Conservation (phyloP, 2,797 vertebrate genomes). For the Heteromormyrus szaboi region DNA sequence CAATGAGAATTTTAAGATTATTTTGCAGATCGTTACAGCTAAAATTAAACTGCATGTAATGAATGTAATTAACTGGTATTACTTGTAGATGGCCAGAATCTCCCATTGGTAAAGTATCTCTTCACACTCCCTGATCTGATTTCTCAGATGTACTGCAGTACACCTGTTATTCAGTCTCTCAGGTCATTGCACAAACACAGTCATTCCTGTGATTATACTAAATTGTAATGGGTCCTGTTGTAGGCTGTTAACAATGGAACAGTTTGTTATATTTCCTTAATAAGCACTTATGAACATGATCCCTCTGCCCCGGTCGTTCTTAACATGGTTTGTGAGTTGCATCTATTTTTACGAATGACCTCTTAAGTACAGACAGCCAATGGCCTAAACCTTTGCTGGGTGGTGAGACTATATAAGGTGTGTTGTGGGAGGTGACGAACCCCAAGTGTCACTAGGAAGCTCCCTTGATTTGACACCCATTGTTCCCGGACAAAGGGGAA, state of each 20-base stretch:
- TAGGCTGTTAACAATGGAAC: not conserved
- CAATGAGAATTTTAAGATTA: not conserved
- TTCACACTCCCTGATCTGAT: not conserved
- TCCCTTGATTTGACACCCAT: not conserved
- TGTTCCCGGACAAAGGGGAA: not conserved
- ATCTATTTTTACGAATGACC: not conserved
- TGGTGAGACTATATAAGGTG: not conserved
- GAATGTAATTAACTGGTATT: not conserved
- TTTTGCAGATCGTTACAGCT: not conserved
- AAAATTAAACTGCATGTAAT: not conserved
- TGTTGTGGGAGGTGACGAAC: not conserved
- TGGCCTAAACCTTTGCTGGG: not conserved
- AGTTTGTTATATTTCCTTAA: not conserved
- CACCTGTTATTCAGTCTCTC: not conserved
- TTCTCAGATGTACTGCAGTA: not conserved
- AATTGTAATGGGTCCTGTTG: not conserved
- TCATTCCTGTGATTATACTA: not conserved
- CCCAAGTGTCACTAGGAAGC: not conserved
- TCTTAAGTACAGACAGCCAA: not conserved
- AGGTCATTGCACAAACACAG: not conserved
- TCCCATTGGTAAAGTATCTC: not conserved
- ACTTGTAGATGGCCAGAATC: not conserved
- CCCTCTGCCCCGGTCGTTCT: not conserved
- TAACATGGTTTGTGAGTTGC: not conserved
- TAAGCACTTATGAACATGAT: not conserved